Evolutionary conservation across 2,888 invertebrate genomes (phyloP), one percentile per base, ranked within the genome.

Genomic region (Phania funesta): DNA sequence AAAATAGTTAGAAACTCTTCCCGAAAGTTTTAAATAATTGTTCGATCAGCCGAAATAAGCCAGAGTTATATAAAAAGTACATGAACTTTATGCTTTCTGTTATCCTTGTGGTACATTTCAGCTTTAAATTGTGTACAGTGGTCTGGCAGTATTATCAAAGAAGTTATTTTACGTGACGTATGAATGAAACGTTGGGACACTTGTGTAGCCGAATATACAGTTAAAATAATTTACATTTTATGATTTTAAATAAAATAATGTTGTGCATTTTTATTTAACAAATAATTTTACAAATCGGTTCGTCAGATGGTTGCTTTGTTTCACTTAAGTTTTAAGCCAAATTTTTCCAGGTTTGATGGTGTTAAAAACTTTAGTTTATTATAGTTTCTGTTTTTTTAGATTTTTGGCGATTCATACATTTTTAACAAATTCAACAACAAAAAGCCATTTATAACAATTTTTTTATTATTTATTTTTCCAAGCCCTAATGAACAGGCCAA

Each of bases 401-500:
- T 70, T 62, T 62, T 46, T 46, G 13, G 9, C 22, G 26, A 20
- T 62, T 62, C 24, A 54, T 68, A 50, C 62, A 24, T 54, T 26
- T 35, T 18, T 18, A 38, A 60, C n/a, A 74, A 46, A 9, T 50
- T 38, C 29, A 62, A 16, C 50, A 11, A 50, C 20, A 24, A 24
- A n/a, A 64, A 65, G 6, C 29, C 44, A 52, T 44, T 64, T 54
- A 16, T 67, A 56, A 68, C 48, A 77, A 77, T 54, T 67, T 81
- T 77, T 11, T 38, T 7, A 41, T 54, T 48, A 9, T 46, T 0
- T 50, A 13, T 32, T 29, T 32, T 68, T 48, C 60, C 41, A 22
- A 13, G 38, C 22, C 65, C 20, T 46, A 64, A 54, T 65, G 20
- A 70, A 78, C 68, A 78, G 74, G 74, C 68, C 68, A 62, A 64